Evolutionary conservation across 2,888 invertebrate genomes (phyloP).

Genomic region (Phortica okadai): DNA sequence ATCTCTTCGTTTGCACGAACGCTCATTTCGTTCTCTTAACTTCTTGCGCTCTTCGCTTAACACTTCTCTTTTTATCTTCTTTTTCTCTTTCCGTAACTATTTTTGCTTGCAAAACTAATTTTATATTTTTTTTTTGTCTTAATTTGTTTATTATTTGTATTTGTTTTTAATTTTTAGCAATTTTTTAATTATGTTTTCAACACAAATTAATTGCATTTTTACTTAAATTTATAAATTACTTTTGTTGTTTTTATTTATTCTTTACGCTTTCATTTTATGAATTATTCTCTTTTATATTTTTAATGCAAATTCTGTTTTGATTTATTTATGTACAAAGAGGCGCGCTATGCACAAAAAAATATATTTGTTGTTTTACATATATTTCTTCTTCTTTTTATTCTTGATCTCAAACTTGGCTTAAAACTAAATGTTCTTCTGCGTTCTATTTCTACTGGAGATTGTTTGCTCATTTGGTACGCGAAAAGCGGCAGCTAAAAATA

Average conservation of each 20-base stretch:
- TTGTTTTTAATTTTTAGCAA: conserved; percentile 52
- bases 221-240: conserved; percentile 36
- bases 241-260: conserved; percentile 38
- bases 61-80: conserved; percentile 4
- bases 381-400: conserved; percentile 12
- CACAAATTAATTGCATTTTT: conserved; percentile 65
- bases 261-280: conserved; percentile 61
- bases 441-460: neutral
- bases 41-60: neutral
- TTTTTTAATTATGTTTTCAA: conserved; percentile 65
- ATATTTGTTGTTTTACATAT: conserved; percentile 15
- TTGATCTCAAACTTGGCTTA: conserved; percentile 21
- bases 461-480: neutral
- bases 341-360: conserved; percentile 32
- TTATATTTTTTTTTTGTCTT: conserved; percentile 51
- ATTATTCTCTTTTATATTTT: conserved; percentile 40
- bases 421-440: conserved; percentile 14
- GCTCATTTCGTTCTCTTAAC: neutral
- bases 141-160: conserved; percentile 45
- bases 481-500: neutral
- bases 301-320: conserved; percentile 34
- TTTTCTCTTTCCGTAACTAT: conserved; percentile 39
- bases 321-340: conserved; percentile 27
- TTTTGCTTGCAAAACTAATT: conserved; percentile 65
- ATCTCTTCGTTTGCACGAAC: neutral